Evolutionary conservation across 2,888 invertebrate species (phyloP).

Genomic region (Drosophila parthenogenetica): DNA sequence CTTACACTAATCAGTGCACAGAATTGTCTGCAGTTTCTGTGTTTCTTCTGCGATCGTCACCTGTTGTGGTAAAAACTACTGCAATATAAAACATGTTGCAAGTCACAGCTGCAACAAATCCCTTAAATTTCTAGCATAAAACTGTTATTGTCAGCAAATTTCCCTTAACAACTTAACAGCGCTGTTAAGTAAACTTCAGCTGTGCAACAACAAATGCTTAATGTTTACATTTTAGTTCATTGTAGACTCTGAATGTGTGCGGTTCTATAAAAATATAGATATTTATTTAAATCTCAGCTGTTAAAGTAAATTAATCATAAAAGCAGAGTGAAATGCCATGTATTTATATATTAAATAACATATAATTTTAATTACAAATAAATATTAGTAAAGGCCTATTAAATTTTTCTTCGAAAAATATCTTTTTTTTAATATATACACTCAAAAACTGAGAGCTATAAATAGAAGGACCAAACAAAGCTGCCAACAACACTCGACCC

Average conservation of each 20-base stretch:
- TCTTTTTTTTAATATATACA: too few relatives aligned
- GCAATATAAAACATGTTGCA: constrained; percentile 16
- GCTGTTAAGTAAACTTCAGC: background rate
- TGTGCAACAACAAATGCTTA: background rate
- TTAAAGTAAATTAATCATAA: too few relatives aligned
- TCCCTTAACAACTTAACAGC: constrained; percentile 7
- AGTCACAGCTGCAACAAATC: background rate
- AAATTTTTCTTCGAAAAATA: too few relatives aligned
- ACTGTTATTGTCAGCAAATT: constrained; percentile 1
- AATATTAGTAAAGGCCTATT: too few relatives aligned
- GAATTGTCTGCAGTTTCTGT: background rate
- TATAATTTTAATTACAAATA: too few relatives aligned
- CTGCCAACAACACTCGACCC: background rate
- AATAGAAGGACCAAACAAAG: background rate
- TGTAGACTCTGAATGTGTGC: constrained; percentile 6
- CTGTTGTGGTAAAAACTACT: background rate
- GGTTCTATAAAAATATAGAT: background rate
- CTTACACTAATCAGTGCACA: background rate
- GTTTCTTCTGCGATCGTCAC: background rate
- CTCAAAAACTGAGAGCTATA: background rate
- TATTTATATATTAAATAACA: too few relatives aligned
- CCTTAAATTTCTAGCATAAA: background rate
- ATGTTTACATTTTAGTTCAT: constrained; percentile 18
- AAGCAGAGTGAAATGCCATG: too few relatives aligned
- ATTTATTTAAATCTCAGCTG: too few relatives aligned